phyloP scores from a whole-genome alignment of 1,140 invertebrate species.

The Capitella teleta region DNA sequence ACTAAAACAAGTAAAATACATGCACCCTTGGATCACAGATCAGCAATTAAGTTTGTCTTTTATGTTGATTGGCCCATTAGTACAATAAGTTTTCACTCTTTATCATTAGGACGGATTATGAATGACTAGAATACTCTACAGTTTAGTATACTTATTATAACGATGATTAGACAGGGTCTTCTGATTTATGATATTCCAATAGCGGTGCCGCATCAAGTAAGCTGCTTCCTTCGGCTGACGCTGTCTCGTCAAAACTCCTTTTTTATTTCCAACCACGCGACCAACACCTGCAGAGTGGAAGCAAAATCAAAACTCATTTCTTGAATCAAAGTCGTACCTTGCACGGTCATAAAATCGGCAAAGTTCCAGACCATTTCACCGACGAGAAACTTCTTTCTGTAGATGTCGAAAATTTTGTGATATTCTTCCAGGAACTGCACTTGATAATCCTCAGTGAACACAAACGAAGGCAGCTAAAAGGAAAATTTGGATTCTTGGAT shows the following conservation, averaged over 20 bases:
- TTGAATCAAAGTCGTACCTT: no score
- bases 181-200: slow-evolving; percentile 34
- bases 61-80: no score
- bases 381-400: slow-evolving; percentile 70
- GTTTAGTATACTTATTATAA: no score
- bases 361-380: slow-evolving; percentile 99
- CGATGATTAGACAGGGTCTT: no score
- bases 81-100: no score
- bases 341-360: slow-evolving; percentile 55
- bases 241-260: slow-evolving; percentile 77
- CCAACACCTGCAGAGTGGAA: slow-evolving; percentile 47
- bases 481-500: no score
- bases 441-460: slow-evolving; percentile 94
- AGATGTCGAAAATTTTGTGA: slow-evolving; percentile 76
- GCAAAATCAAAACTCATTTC: no score
- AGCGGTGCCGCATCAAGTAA: slow-evolving; percentile 62
- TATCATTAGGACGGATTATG: no score
- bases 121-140: no score
- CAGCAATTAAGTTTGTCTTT: no score
- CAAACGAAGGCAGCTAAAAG: slow-evolving; percentile 59
- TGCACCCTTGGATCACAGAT: no score
- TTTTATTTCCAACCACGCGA: slow-evolving; percentile 67
- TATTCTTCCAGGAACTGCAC: slow-evolving; percentile 68
- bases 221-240: slow-evolving; percentile 77
- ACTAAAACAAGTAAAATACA: no score